Base-by-base conservation (phyloP, 2,797 vertebrate species). In the Sebastes diaconus region DNA sequence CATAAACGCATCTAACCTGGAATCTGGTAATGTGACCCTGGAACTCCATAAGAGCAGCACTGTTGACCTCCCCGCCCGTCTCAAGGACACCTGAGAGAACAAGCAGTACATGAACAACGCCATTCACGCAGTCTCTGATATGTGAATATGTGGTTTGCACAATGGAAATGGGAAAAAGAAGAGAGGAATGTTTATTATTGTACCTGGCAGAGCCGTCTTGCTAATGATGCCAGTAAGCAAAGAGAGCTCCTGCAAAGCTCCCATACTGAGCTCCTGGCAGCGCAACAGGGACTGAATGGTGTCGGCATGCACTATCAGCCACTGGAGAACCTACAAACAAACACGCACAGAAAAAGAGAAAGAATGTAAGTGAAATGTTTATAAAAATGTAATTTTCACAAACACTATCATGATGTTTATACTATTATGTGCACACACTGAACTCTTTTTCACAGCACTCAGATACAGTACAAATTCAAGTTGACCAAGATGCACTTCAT, bases 121-220 rank as follows among this genome's bases (percentile, higher is more conserved):
- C 5, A 12, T 1, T 68, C 6, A 73, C 12, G 14, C 12, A 50
- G 12, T 29, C 20, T 34, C 46, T 14, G 63, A 24, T 5, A 3
- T 30, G 5, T 20, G 16, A 14, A 58, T 24, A 46, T 5, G 36
- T 50, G 13, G 59, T 57, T 57, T 68, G 9, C 1, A 52, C 30
- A 63, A 11, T 20, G 4, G 14, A 70, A 65, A 42, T 3, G 1
- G 16, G 5, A 10, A 58, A 57, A 30, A 50, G 27, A 5, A 32
- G 29, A 42, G 11, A 20, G 6, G 4, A 18, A 6, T 16, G 22
- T 6, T 32, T 11, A 3, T 61, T 10, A 46, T 9, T 16, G 22
- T 91, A 99, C 99, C 98, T 93, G 99, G 98, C 82, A 99, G 93
- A 67, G 98, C 99, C 0, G 98, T 97, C 92, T 99, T 99, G 93